phyloP scores from a whole-genome alignment of 1,140 invertebrate genomes.

The Probaryconus sp. region DNA sequence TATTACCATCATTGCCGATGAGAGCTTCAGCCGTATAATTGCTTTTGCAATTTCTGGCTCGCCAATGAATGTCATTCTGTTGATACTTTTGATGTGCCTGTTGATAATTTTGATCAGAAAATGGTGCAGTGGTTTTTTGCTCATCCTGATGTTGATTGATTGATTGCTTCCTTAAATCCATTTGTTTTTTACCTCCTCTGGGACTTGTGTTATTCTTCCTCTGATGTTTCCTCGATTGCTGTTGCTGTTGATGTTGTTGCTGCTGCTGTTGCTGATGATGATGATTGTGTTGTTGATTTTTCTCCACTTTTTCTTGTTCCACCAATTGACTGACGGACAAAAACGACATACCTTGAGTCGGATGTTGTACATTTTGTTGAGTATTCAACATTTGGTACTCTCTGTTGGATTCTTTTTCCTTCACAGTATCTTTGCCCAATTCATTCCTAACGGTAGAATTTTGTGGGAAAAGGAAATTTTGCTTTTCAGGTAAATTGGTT shows the following conservation, averaged over 20 bases:
- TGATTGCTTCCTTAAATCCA: conserved; percentile 72
- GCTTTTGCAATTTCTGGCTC: conserved; percentile 76
- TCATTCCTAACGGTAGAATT: conserved; percentile 61
- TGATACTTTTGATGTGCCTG: conserved; percentile 70
- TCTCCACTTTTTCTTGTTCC: conserved; percentile 80
- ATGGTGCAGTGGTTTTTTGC: conserved; percentile 66
- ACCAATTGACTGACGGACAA: conserved; percentile 83
- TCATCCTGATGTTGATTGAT: conserved; percentile 70
- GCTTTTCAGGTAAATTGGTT: conserved; percentile 75
- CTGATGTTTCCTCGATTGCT: conserved; percentile 64
- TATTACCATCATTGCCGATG: conserved; percentile 74
- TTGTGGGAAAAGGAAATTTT: conserved; percentile 73
- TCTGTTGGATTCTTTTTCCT: conserved; percentile 70
- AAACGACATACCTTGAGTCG: conserved; percentile 75
- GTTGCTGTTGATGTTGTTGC: conserved; percentile 52
- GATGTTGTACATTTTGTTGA: conserved; percentile 68
- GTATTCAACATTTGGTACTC: conserved; percentile 73
- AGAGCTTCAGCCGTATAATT: conserved; percentile 82
- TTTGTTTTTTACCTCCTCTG: conserved; percentile 71
- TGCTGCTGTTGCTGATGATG: conserved; percentile 58
- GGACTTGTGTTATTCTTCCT: conserved; percentile 72
- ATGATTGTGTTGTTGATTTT: conserved; percentile 67
- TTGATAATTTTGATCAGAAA: conserved; percentile 70
- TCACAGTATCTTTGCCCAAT: conserved; percentile 63
- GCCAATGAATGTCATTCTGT: conserved; percentile 75